Evolutionary conservation across 2,888 invertebrate species (phyloP).

Genomic region (Plebejus argus): DNA sequence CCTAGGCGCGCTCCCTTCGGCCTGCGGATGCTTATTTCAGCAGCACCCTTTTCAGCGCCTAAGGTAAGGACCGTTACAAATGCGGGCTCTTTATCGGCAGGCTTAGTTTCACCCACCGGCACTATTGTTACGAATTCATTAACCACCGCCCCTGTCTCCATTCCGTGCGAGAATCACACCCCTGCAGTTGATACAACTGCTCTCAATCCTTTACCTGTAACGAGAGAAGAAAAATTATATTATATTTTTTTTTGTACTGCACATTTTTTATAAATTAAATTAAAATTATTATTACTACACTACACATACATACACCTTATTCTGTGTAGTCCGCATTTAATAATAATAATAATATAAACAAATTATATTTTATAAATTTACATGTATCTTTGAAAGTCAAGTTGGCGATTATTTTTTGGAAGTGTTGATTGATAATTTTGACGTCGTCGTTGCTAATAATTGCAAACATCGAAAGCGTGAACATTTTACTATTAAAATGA

Average conservation of each 20-base stretch:
- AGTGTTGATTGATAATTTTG: not conserved
- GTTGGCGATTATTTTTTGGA: not conserved
- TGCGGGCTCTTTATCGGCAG: slow-evolving; percentile 57
- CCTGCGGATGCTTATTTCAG: slow-evolving; percentile 90
- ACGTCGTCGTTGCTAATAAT: not conserved
- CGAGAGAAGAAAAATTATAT: slow-evolving; percentile 67
- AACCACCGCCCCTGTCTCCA: slow-evolving; percentile 71
- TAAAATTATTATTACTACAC: not conserved
- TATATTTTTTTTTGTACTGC: not conserved
- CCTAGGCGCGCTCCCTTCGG: slow-evolving; percentile 95
- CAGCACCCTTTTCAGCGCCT: slow-evolving; percentile 77
- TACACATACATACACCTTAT: too few species aligned
- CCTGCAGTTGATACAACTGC: slow-evolving; percentile 54
- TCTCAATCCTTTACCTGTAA: slow-evolving; percentile 64
- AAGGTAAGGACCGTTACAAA: slow-evolving; percentile 84
- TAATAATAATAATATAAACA: not conserved
- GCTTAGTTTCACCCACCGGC: slow-evolving; percentile 77
- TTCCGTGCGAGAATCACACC: slow-evolving; percentile 66
- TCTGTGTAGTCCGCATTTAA: too few species aligned
- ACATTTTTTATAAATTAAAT: not conserved
- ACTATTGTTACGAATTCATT: slow-evolving; percentile 82
- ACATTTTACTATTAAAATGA: slow-evolving; percentile 74
- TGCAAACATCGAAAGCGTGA: slow-evolving; percentile 40
- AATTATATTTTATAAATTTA: not conserved
- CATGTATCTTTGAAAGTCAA: not conserved